Base-by-base conservation (phyloP, 2,888 invertebrate genomes). In the Melikaiella ostensackeni region DNA sequence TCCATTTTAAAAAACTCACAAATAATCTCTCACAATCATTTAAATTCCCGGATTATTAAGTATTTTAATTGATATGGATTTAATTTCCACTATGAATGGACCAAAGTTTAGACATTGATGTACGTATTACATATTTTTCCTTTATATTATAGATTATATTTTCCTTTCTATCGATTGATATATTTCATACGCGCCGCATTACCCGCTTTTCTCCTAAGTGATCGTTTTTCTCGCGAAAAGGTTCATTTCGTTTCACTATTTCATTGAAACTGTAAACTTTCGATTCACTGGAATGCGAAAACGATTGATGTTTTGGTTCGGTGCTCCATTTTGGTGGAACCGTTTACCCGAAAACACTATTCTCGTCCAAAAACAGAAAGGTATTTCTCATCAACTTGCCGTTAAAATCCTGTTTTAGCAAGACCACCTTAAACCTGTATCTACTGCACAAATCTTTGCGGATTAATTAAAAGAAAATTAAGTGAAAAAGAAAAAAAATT, bases 271-370 rank as follows among this genome's bases (percentile, higher is more conserved):
- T 27, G 59, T 59, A 59, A 59, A 27, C 27, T 16, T 59, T 16
- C 59, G 16, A 13, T 6, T 27, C 24, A 59, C 11, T 59, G 59
- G 59, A 59, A 27, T 59, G 27, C 16, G 59, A 59, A 55, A 59
- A 59, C 59, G 59, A 59, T 59, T 59, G 55, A 59, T 27, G 59
- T 27, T 59, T 59, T 59, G 27, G 59, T 59, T 59, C 13, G 6
- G 59, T 27, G 59, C 27, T 59, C 59, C 59, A 27, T 59, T 59
- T 59, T 27, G 27, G 27, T 59, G 11, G 27, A 59, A 59, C 7
- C 6, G 59, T 59, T 27, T 59, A 59, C 1, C 59, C 24, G 6
- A 27, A 59, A 59, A 27, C 7, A 27, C 27, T 27, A 59, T 59
- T 59, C 16, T 24, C 27, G 11, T 21, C 16, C 6, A 11, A 59